phyloP scores from a whole-genome alignment of 1,140 invertebrate genomes.

The Cherax quadricarinatus region DNA sequence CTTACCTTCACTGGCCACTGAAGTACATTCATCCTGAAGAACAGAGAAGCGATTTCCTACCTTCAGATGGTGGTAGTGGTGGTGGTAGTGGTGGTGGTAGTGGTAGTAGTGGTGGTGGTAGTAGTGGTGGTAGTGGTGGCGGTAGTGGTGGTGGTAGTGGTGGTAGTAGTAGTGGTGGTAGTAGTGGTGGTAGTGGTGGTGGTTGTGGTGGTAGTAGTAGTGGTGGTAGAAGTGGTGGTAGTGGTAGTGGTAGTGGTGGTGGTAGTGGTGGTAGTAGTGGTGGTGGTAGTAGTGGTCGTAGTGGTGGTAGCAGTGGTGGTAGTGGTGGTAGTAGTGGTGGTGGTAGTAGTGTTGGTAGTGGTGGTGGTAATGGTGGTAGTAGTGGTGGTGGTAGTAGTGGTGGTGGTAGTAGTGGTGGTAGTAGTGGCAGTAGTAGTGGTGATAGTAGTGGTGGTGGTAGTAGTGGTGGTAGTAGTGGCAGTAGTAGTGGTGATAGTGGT shows the following conservation, averaged over 20 bases:
- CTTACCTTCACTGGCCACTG: no score
- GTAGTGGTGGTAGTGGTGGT: no score
- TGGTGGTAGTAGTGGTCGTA: background rate
- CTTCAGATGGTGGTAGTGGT: conserved; percentile 9
- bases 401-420: conserved; percentile 9
- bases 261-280: background rate
- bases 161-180: conserved; percentile 9
- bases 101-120: conserved; percentile 9
- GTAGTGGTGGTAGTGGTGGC: conserved; percentile 9
- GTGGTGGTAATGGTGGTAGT: no score
- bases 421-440: conserved; percentile 9
- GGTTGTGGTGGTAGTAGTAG: no score
- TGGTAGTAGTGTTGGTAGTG: no score
- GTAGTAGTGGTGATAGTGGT: background rate
- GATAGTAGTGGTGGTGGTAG: conserved; percentile 9
- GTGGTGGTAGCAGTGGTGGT: no score
- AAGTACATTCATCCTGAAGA: no score
- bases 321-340: no score
- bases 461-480: background rate
- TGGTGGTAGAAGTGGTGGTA: conserved; percentile 1
- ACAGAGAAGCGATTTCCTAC: no score
- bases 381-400: conserved; percentile 9
- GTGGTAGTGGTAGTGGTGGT: conserved; percentile 9
- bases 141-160: conserved; percentile 8
- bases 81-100: conserved; percentile 8